phyloP scores from a whole-genome alignment of 2,113 vertebrate species.

The Leptobrachium ailaonicum region DNA sequence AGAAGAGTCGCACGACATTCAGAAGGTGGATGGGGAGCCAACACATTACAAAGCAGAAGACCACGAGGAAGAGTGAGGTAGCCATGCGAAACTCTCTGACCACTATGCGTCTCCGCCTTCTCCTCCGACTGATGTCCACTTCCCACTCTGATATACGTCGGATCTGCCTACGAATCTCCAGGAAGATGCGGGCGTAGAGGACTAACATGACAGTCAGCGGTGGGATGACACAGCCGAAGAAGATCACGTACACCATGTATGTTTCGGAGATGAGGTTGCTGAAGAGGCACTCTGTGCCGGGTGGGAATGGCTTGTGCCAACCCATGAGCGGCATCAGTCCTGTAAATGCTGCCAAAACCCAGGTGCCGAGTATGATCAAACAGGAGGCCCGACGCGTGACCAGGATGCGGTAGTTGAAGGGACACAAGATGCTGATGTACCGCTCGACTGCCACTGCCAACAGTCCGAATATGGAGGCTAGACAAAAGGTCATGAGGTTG shows the following conservation, averaged over 20 bases:
- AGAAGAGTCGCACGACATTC: slow-evolving; percentile 48
- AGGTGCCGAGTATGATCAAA: slow-evolving; percentile 35
- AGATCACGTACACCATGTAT: slow-evolving; percentile 57
- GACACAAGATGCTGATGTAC: slow-evolving; percentile 51
- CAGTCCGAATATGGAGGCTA: slow-evolving; percentile 54
- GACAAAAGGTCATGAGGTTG: slow-evolving; percentile 51
- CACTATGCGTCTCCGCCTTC: slow-evolving; percentile 18
- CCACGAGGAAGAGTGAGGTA: slow-evolving; percentile 51
- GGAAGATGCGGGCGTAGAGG: slow-evolving; percentile 54
- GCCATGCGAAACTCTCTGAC: slow-evolving; percentile 52
- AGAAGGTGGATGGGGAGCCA: slow-evolving; percentile 57
- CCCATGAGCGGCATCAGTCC: slow-evolving; percentile 52
- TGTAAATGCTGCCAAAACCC: slow-evolving; percentile 35
- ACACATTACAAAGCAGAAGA: slow-evolving; percentile 51
- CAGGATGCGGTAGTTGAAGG: slow-evolving; percentile 47
- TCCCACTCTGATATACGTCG: slow-evolving; percentile 48
- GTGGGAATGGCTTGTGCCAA: slow-evolving; percentile 41
- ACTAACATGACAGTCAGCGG: slow-evolving; percentile 48
- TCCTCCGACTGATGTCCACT: slow-evolving; percentile 29
- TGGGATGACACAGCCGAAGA: slow-evolving; percentile 51
- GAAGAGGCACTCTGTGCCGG: slow-evolving; percentile 44
- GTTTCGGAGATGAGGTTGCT: slow-evolving; percentile 37
- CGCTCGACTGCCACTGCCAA: slow-evolving; percentile 51
- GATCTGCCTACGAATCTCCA: slow-evolving; percentile 49
- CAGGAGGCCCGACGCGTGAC: slow-evolving; percentile 31